Evolutionary conservation across 2,888 invertebrate species (phyloP), one percentile per base, ranked within the genome.

Genomic region (Tanytarsus gracilentus): DNA sequence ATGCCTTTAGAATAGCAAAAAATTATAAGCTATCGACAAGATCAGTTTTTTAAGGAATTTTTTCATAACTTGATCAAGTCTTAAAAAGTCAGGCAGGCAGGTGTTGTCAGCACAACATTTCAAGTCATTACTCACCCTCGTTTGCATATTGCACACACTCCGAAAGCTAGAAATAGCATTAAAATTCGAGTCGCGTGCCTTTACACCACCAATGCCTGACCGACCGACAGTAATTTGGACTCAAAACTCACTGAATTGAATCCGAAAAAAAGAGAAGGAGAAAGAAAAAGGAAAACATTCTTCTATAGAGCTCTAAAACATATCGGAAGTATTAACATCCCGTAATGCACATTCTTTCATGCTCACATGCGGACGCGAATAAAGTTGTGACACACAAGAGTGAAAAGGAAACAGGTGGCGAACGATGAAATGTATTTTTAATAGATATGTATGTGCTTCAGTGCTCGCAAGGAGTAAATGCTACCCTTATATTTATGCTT

Each of bases 401-500:
- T 23, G 9, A 9, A 2, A 51, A 25, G 40, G 26, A 40, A 55
- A 55, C 55, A 55, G 55, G 55, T 55, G 55, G 18, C 55, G 40
- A 40, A 26, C 33, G 44, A 18, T 44, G 21, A 18, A 44, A 44
- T 44, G 18, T 2, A 44, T 44, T 40, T 40, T 7, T 44, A 44
- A 44, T 44, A 9, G 23, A 23, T 7, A 44, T 8, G 23, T 11
- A 33, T 33, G n/a, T n/a, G 9, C n/a, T 33, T 33, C 9, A 11
- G n/a, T 33, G 9, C 33, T 33, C 11, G n/a, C n/a, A 5, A n/a
- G n/a, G 14, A 29, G 55, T 55, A 39, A 55, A 27, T 21, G 39
- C 55, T 40, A 55, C 55, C 55, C 55, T 39, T 40, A 55, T n/a
- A n/a, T 55, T 55, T 55, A 26, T 55, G 55, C 36, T 55, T 55